Base-by-base conservation (phyloP, 2,797 vertebrate species). In the Psittacula derbiana region DNA sequence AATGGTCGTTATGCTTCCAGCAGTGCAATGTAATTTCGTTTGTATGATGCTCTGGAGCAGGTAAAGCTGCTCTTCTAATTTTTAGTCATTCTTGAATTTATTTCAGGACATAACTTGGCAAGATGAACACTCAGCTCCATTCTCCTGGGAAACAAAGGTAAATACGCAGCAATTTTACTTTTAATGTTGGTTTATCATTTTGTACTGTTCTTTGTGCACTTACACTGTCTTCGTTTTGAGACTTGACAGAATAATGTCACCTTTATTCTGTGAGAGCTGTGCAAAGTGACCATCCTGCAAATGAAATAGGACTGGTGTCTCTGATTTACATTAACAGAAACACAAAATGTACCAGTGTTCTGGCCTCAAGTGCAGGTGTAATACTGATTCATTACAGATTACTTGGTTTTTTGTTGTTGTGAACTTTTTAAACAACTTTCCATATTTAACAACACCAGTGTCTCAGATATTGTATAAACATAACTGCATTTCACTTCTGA, bases 131-230 rank as follows among this genome's bases (percentile, higher is more conserved):
- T 99, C 99, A 0, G 98, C 99, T 60, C 99, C 99, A 0, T 99
- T 99, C 97, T 99, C 99, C 44, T 99, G 99, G 99, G 99, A 99
- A 97, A 99, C 99, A 0, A 99, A 98, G 99, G 99, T 99, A 98
- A 98, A 96, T 98, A 65, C 87, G 73, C 62, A 83, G 31, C 36
- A 65, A 41, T 75, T 71, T 31, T 80, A 31, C 86, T 87, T 87
- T 86, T 92, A 41, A 49, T 30, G 14, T 78, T 60, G 33, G 20
- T 62, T 94, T 90, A 67, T 64, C 27, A 8, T 93, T 88, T 85
- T 65, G 21, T 50, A 5, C 36, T 71, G 16, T 43, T 90, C 25
- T 13, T 60, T 73, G 31, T 89, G 33, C 30, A 46, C 69, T 57
- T 76, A 13, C 70, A 16, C 55, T 73, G 3, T 62, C 58, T 74